Conservation (phyloP, 2,888 invertebrate species). For the Unio delphinus region DNA sequence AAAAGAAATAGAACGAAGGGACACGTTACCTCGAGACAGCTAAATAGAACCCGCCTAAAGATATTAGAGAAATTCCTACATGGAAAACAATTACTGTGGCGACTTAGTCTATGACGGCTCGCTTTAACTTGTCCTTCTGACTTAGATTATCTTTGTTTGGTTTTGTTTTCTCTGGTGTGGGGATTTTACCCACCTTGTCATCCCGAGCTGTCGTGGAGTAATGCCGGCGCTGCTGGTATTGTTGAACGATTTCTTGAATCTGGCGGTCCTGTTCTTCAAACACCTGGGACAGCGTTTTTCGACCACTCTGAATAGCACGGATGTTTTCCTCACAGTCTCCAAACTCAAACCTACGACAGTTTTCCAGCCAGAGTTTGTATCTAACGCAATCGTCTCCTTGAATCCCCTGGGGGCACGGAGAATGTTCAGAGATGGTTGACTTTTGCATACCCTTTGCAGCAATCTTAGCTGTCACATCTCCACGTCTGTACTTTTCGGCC, state of each 20-base stretch:
- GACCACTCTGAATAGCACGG: constrained; percentile 41
- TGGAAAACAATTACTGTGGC: constrained; percentile 91
- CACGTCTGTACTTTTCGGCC: constrained; percentile 37
- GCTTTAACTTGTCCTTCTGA: constrained; percentile 76
- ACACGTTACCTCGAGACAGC: constrained; percentile 84
- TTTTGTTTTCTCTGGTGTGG: constrained; percentile 6
- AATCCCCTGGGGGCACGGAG: constrained; percentile 65
- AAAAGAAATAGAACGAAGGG: background rate
- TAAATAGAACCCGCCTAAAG: constrained; percentile 86
- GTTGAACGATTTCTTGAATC: constrained; percentile 48
- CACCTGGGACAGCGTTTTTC: constrained; percentile 55
- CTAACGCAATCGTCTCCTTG: constrained; percentile 62
- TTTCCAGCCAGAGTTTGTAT: constrained; percentile 62
- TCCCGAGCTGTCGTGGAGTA: constrained; percentile 30
- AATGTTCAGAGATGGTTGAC: background rate
- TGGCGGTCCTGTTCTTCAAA: constrained; percentile 61
- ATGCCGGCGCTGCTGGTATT: constrained; percentile 32
- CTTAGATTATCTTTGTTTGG: constrained; percentile 39
- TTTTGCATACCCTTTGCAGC: background rate
- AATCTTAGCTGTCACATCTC: constrained; percentile 2
- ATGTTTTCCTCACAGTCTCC: constrained; percentile 55
- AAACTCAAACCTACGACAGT: constrained; percentile 59
- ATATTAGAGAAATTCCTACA: constrained; percentile 86
- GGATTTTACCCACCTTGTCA: constrained; percentile 24
- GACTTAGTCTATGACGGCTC: constrained; percentile 89